Evolutionary conservation across 2,888 invertebrate species (phyloP).

Genomic region (Spilarctia lutea): DNA sequence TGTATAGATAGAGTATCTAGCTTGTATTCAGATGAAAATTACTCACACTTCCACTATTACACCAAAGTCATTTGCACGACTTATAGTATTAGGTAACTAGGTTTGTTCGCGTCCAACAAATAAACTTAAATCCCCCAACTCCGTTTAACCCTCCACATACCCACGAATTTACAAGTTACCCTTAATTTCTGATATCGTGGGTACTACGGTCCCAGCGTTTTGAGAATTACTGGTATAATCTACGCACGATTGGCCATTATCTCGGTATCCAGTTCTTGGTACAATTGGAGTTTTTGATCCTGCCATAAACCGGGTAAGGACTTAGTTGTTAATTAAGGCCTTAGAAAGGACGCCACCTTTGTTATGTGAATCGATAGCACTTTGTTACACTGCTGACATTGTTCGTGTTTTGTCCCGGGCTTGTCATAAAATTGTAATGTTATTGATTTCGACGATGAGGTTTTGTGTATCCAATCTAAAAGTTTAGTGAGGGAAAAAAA

Average conservation of each 20-base stretch:
- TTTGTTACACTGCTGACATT: conserved; percentile 25
- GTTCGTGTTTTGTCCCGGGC: conserved; percentile 24
- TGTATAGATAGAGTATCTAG: background rate
- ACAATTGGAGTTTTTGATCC: conserved; percentile 70
- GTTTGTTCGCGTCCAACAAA: conserved; percentile 39
- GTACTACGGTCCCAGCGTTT: conserved; percentile 36
- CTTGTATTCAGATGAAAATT: conserved; percentile 19
- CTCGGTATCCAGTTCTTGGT: conserved; percentile 49
- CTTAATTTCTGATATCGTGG: conserved; percentile 48
- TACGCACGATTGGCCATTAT: conserved; percentile 48
- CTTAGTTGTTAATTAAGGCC: conserved; percentile 61
- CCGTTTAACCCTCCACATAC: conserved; percentile 47
- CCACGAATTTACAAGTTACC: conserved; percentile 52
- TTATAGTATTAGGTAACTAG: conserved; percentile 37
- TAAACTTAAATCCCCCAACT: conserved; percentile 47
- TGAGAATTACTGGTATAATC: conserved; percentile 53
- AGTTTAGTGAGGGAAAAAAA: background rate
- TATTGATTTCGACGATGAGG: conserved; percentile 15
- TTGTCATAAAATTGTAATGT: conserved; percentile 16
- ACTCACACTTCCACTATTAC: conserved; percentile 23
- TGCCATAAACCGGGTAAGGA: conserved; percentile 47
- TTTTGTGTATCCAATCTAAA: conserved; percentile 41
- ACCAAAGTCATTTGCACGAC: conserved; percentile 44
- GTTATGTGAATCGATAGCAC: conserved; percentile 46
- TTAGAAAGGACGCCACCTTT: conserved; percentile 44